Conservation (phyloP, 2,888 invertebrate genomes). For the Notodonta dromedarius region DNA sequence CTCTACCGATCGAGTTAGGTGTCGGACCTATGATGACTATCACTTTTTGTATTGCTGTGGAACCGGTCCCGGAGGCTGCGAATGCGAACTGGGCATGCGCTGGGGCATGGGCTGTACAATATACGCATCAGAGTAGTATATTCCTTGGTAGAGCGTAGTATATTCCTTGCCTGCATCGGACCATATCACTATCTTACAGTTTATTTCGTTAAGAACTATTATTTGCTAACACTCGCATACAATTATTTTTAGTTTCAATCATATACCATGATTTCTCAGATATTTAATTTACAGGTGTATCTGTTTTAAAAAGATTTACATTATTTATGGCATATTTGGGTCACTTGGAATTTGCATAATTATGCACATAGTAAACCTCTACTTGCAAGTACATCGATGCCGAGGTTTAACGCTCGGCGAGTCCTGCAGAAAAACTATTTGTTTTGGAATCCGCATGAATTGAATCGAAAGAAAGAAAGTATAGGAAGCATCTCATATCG, state of each 20-base stretch:
- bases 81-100: slow-evolving; percentile 48
- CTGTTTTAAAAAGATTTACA: neutral
- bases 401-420: too few relatives aligned
- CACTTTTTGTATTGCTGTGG: slow-evolving; percentile 60
- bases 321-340: slow-evolving; percentile 1
- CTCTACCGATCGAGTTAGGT: slow-evolving; percentile 42
- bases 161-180: slow-evolving; percentile 9
- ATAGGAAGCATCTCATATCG: too few relatives aligned
- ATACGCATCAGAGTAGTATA: too few relatives aligned
- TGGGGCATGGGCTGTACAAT: slow-evolving; percentile 24
- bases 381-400: neutral
- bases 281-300: too few relatives aligned
- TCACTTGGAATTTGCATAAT: neutral
- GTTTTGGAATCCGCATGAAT: too few relatives aligned
- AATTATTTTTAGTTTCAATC: too few relatives aligned
- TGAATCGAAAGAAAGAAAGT: too few relatives aligned
- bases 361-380: neutral
- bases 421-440: too few relatives aligned
- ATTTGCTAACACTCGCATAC: neutral
- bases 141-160: too few relatives aligned
- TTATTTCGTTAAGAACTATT: neutral
- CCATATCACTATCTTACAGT: neutral
- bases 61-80: slow-evolving; percentile 63
- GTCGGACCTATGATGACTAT: slow-evolving; percentile 62
- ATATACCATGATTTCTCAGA: neutral